Percentiles rank a stretch among this genome's conserved stretches.
These are phyloP conservation scores for Rhynchotus rufescens DNA, from an alignment of 2,797 vertebrate species.

Conservation along the genomic window DNA sequence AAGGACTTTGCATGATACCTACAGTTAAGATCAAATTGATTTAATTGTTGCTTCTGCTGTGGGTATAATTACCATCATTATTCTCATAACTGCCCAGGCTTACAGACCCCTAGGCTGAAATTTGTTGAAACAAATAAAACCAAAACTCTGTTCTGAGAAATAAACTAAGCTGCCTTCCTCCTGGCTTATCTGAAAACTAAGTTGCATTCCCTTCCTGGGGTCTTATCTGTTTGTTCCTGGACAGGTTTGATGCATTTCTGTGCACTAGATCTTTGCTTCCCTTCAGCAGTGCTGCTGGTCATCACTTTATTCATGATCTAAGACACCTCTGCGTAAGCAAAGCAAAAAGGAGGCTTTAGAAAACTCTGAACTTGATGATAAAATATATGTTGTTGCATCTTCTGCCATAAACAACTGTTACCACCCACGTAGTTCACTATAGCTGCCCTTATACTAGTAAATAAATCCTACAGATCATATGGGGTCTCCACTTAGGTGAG, in stretches of 20 bases:
- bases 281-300: neutral
- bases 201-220: neutral
- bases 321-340: neutral
- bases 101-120: neutral
- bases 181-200: neutral
- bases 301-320: neutral
- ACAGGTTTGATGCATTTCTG: neutral
- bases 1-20: neutral
- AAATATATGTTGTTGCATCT: neutral
- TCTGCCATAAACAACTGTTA: neutral
- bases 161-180: neutral
- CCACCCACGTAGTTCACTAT: neutral
- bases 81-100: neutral
- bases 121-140: neutral
- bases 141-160: neutral
- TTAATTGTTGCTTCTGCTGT: neutral
- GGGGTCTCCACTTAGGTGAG: neutral
- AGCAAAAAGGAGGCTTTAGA: neutral
- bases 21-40: neutral
- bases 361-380: neutral
- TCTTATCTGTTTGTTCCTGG: neutral
- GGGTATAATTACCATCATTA: neutral
- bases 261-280: neutral
- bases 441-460: neutral
- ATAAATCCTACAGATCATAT: neutral